Evolutionary conservation across 2,797 vertebrate genomes (phyloP).

Genomic region (Hypotaenidia philippensis): DNA sequence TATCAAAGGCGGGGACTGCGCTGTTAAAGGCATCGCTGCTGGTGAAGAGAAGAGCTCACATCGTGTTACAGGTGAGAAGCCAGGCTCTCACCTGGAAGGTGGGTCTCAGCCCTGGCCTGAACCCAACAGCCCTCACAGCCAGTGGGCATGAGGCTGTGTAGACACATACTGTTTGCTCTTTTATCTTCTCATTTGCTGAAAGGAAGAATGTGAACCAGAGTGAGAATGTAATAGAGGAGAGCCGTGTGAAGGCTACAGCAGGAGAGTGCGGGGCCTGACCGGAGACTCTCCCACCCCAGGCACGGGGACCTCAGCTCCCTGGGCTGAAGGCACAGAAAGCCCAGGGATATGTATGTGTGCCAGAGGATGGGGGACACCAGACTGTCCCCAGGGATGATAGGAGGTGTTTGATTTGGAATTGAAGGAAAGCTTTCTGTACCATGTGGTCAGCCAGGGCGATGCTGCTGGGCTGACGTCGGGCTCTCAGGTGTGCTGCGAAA

Average conservation of each 20-base stretch:
- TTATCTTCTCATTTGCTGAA: neutral
- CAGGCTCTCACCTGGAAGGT: neutral
- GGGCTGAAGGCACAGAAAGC: neutral
- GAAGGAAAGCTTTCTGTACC: neutral
- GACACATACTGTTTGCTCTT: neutral
- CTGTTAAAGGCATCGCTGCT: neutral
- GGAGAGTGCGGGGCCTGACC: neutral
- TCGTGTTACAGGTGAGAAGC: rapidly evolving
- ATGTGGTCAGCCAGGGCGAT: neutral
- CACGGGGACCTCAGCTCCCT: rapidly evolving
- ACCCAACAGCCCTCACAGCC: neutral
- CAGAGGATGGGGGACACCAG: neutral
- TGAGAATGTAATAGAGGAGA: neutral
- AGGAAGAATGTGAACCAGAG: neutral
- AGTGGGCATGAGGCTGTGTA: neutral
- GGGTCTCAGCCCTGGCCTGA: neutral
- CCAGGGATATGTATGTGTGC: no score
- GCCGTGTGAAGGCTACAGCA: neutral
- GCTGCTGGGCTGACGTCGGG: neutral
- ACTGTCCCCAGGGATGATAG: neutral
- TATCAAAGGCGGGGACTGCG: neutral
- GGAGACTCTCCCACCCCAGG: neutral
- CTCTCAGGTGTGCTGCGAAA: neutral
- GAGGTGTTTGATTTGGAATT: neutral
- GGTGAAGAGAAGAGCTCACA: neutral